Evolutionary conservation across 2,888 invertebrate genomes (phyloP), one percentile per base, ranked within the genome.

Genomic region (Rhagium mordax): DNA sequence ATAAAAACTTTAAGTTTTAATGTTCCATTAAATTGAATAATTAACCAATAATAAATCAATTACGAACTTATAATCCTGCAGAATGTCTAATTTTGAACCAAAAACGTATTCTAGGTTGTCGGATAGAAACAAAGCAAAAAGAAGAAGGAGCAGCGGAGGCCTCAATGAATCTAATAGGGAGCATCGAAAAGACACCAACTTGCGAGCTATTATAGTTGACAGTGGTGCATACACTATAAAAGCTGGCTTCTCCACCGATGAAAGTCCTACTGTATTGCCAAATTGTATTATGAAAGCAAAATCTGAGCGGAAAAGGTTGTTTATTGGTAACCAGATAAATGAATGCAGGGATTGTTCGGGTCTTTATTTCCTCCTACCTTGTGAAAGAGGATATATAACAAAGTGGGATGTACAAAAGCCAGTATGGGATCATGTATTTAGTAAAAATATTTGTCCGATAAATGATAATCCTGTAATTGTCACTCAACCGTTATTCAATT

Each of bases 221-320:
- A 98, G 97, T 89, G 98, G 98, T 15, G 98, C 94, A 0, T 94
- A 94, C 84, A 92, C 93, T 0, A 93, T 94, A 0, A 98, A 98
- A 91, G 93, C 94, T 70, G 98, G 97, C n/a, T 91, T 93, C 82
- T 92, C 94, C 1, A 91, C 90, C 6, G 91, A 91, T 79, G 89
- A 88, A 75, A 88, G 93, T 71, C 94, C 96, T 5, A 93, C 92
- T 83, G 85, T 95, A 15, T 91, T 97, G 64, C 98, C 98, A 0
- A 99, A 99, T 88, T 97, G 96, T 84, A 96, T 99, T 27, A 97
- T 98, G 92, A 99, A 99, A 90, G 98, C 98, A 0, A 99, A 98
- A 88, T 97, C 96, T 65, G 99, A 99, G 87, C 90, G 98, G 67
- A 93, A 98, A 8, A 91, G 99, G 53, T 94, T 97, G 0, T 99